Evolutionary conservation across 2,113 vertebrate genomes (phyloP).

Genomic region (Dipodomys stephensi): DNA sequence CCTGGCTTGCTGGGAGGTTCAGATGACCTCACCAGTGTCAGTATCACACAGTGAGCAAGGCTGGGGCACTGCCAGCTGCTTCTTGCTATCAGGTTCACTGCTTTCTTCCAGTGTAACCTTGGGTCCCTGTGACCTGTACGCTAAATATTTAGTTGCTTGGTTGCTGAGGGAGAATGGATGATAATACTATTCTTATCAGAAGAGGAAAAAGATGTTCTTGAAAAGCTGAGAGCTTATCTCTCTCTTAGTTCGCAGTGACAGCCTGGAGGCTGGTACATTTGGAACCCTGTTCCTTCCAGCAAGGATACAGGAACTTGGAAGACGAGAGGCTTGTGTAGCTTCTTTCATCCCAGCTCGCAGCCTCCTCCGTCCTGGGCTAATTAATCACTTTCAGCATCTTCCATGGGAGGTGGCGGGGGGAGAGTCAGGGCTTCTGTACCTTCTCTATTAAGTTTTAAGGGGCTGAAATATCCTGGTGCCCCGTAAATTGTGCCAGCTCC

Average conservation of each 20-base stretch:
- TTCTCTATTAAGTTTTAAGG: background rate
- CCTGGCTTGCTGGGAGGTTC: constrained; percentile 26
- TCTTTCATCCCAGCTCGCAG: background rate
- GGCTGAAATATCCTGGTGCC: background rate
- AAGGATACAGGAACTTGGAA: background rate
- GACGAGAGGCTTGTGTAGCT: background rate
- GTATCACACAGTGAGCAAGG: background rate
- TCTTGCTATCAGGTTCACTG: background rate
- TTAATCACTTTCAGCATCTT: background rate
- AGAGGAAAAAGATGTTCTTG: background rate
- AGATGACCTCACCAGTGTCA: constrained; percentile 17
- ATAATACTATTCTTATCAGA: background rate
- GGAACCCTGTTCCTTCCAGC: background rate
- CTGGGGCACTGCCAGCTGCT: constrained; percentile 19
- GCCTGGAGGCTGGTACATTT: background rate
- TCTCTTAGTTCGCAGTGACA: background rate
- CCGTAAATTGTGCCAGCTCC: background rate
- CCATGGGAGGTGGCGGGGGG: background rate
- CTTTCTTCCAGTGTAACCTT: background rate
- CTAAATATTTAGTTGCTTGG: background rate
- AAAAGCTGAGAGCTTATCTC: background rate
- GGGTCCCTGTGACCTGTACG: constrained; percentile 14
- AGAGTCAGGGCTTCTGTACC: background rate
- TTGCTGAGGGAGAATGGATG: background rate
- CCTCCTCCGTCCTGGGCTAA: background rate